phyloP scores from a whole-genome alignment of 2,113 vertebrate genomes.

The Amazona vittata region DNA sequence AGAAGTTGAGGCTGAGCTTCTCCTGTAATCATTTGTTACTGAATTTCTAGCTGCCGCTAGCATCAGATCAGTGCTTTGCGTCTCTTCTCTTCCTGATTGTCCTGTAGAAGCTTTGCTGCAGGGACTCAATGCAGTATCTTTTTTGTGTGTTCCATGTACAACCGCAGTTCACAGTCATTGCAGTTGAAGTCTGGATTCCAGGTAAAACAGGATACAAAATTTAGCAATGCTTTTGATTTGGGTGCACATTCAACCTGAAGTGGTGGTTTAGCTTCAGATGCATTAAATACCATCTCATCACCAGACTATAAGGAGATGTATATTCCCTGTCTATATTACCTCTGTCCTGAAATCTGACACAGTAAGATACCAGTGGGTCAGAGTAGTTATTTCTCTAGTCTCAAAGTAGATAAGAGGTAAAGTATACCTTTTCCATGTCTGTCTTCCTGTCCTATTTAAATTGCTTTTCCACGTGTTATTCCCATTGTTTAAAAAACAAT shows the following conservation, averaged over 20 bases:
- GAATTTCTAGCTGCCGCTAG: background rate
- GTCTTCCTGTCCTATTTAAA: conserved; percentile 12
- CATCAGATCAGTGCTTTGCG: background rate
- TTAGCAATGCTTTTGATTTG: background rate
- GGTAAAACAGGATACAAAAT: background rate
- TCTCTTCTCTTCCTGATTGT: background rate
- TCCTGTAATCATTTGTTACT: background rate
- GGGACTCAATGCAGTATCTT: background rate
- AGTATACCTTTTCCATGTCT: background rate
- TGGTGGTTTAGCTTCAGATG: background rate
- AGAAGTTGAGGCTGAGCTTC: background rate
- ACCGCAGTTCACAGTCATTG: background rate
- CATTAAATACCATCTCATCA: background rate
- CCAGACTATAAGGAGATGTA: background rate
- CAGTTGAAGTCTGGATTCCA: background rate
- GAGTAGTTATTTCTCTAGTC: background rate
- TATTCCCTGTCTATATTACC: background rate
- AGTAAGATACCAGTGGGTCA: background rate
- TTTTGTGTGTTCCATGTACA: background rate
- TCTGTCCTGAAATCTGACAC: background rate
- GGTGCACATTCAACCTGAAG: background rate
- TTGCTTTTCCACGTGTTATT: background rate
- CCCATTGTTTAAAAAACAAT: conserved; percentile 35
- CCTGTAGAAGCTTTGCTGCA: background rate
- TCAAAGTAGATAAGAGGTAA: background rate